These are phyloP conservation scores for Rambutsinella grinnellia DNA, from an alignment of 2,888 invertebrate species.

Conservation along the genomic window DNA sequence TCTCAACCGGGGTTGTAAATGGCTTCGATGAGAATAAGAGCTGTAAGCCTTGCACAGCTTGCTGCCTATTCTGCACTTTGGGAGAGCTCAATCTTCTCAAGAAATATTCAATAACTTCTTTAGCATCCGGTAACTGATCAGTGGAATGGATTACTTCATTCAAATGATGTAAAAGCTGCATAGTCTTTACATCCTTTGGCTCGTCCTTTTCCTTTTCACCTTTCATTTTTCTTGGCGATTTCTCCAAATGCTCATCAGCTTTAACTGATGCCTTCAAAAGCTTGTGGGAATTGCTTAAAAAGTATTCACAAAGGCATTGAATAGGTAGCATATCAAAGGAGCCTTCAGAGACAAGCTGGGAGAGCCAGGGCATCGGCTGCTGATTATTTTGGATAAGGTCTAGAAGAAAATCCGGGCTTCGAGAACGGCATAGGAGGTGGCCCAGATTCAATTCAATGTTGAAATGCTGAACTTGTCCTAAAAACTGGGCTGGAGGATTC, in stretches of 20 bases:
- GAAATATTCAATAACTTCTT: slow-evolving; percentile 92
- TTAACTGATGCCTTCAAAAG: slow-evolving; percentile 47
- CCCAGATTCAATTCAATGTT: slow-evolving; percentile 87
- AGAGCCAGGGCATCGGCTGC: slow-evolving; percentile 97
- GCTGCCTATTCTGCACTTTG: slow-evolving; percentile 81
- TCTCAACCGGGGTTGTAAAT: slow-evolving; percentile 53
- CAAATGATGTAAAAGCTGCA: slow-evolving; percentile 79
- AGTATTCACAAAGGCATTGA: slow-evolving; percentile 97
- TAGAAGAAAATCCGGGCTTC: slow-evolving; percentile 91
- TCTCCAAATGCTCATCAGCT: slow-evolving; percentile 69
- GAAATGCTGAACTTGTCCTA: slow-evolving; percentile 84
- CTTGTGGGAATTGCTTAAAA: slow-evolving; percentile 73
- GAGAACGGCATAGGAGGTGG: slow-evolving; percentile 86
- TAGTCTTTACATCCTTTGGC: slow-evolving; percentile 68
- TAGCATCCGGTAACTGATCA: slow-evolving; percentile 71
- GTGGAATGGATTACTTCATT: slow-evolving; percentile 68
- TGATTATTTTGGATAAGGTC: slow-evolving; percentile 92
- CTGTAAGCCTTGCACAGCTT: slow-evolving; percentile 74
- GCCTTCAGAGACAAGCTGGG: slow-evolving; percentile 92
- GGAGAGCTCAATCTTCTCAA: slow-evolving; percentile 86
- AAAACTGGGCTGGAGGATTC: slow-evolving; percentile 80
- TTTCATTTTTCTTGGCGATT: slow-evolving; percentile 71
- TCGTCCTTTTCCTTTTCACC: slow-evolving; percentile 69
- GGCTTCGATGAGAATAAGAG: slow-evolving; percentile 28
- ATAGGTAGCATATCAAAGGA: slow-evolving; percentile 83